These are phyloP conservation scores for Cranoglanis bouderius DNA, from an alignment of 2,113 vertebrate genomes.

Conservation along the genomic window DNA sequence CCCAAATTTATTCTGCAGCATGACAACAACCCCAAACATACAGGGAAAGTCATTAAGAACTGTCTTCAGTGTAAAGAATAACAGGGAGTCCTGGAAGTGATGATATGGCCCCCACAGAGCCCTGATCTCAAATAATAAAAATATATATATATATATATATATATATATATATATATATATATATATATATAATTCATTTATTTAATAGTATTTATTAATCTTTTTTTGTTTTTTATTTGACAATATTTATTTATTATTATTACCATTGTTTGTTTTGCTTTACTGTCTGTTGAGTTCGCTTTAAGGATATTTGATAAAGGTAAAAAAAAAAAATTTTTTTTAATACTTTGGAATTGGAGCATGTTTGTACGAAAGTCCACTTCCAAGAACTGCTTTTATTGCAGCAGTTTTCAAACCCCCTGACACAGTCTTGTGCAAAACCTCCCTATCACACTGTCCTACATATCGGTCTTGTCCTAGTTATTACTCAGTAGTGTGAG, in stretches of 20 bases:
- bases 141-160: no score
- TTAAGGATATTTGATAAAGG: slow-evolving; percentile 32
- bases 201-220: background rate
- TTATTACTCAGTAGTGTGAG: background rate
- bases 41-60: no score
- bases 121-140: no score
- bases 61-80: no score
- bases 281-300: background rate
- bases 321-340: background rate
- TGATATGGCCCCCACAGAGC: no score
- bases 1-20: no score
- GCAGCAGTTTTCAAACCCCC: background rate
- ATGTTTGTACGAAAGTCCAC: background rate
- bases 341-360: background rate
- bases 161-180: no score
- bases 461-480: background rate
- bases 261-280: background rate
- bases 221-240: background rate
- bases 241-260: background rate
- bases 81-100: no score
- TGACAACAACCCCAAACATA: no score
- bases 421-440: background rate
- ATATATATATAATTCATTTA: no score
- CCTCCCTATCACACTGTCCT: background rate
- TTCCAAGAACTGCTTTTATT: background rate